Evolutionary conservation across 1,140 invertebrate species (phyloP).

Genomic region (Calliphora vicina): DNA sequence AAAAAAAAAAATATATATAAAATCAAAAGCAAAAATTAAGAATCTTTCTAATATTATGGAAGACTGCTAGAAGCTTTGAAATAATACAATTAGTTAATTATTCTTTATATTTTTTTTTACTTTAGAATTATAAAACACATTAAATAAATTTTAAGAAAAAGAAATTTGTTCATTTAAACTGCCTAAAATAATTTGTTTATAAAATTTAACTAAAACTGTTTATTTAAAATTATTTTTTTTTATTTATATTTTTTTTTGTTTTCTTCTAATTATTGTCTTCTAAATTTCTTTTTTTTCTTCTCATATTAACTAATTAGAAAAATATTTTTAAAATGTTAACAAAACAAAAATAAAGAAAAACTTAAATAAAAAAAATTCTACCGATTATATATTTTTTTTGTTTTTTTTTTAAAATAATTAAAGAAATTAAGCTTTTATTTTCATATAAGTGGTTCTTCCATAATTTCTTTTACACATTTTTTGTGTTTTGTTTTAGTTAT

Average conservation of each 20-base stretch:
- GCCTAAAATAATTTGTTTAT: conserved; percentile 16
- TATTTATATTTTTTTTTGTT: conserved; percentile 30
- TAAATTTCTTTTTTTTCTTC: conserved; percentile 26
- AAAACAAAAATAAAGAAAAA: background rate
- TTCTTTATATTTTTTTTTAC: background rate
- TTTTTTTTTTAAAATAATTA: too few species aligned
- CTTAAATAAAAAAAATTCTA: background rate
- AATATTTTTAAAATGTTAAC: background rate
- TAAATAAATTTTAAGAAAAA: background rate
- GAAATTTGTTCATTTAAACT: background rate
- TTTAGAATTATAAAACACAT: too few species aligned
- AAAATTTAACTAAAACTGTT: conserved; percentile 28
- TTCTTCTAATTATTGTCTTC: conserved; percentile 58
- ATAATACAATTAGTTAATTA: background rate
- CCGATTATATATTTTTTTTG: background rate
- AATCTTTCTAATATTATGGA: conserved; percentile 31
- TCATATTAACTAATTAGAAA: background rate
- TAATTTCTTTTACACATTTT: background rate
- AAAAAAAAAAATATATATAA: background rate
- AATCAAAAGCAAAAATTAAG: background rate
- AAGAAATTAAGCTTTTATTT: background rate
- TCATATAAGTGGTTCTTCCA: background rate
- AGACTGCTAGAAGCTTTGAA: conserved; percentile 34
- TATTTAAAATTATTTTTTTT: conserved; percentile 4
- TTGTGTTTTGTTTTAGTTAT: background rate